A percentile compares a stretch with the other conserved stretches of the same genome.
Conservation (phyloP, 2,888 invertebrate species). For the Alviniconcha strummeri region DNA sequence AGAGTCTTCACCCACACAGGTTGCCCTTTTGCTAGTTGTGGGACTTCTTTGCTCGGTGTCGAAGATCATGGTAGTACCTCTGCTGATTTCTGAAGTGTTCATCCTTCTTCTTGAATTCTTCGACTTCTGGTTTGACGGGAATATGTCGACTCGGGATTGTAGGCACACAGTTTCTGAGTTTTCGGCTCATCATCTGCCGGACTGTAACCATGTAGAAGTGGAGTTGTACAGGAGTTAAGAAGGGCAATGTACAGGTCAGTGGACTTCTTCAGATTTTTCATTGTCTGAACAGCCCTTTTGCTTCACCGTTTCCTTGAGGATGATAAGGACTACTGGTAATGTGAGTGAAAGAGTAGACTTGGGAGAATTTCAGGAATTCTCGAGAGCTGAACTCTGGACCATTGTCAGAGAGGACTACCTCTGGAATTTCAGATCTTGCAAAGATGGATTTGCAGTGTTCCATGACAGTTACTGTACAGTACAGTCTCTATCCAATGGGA, state of each 20-base stretch:
- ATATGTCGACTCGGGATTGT: neutral
- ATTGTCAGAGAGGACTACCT: constrained; percentile 3
- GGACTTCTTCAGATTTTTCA: constrained; percentile 10
- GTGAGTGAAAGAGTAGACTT: neutral
- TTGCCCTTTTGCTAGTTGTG: constrained; percentile 3
- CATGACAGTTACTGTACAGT: constrained; percentile 1
- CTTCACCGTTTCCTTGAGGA: constrained; percentile 24
- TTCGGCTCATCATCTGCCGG: neutral
- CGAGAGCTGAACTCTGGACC: constrained; percentile 4
- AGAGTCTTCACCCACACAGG: constrained; percentile 1
- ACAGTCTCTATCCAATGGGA: constrained; percentile 7
- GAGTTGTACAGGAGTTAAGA: neutral
- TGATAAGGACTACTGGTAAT: constrained; percentile 8
- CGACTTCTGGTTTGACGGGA: constrained; percentile 5
- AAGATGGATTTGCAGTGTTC: constrained; percentile 17
- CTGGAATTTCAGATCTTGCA: constrained; percentile 8
- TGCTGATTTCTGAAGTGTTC: constrained; percentile 9
- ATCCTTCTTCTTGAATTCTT: constrained; percentile 10
- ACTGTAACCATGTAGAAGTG: neutral
- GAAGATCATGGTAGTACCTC: neutral
- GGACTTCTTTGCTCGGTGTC: neutral
- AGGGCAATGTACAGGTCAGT: constrained; percentile 1
- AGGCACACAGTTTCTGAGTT: constrained; percentile 8
- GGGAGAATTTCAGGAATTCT: constrained; percentile 7
- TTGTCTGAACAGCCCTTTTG: constrained; percentile 2